Conservation (phyloP, 2,797 vertebrate genomes). For the Chelmon rostratus region DNA sequence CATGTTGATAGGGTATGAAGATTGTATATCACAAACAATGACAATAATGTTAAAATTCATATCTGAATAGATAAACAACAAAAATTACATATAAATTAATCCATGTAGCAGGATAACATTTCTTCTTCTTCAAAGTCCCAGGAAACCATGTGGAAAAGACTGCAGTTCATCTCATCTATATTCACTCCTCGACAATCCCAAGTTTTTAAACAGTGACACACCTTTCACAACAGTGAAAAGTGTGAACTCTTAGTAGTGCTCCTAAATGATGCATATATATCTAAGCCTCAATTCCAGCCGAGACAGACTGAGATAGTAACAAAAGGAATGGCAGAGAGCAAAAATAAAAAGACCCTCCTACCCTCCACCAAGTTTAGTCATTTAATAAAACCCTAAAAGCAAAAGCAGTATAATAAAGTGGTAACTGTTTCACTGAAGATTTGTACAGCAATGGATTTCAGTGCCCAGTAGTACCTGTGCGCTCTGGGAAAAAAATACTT, state of each 20-base stretch:
- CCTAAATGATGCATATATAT: constrained; percentile 77
- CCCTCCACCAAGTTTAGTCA: constrained; percentile 62
- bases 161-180: constrained; percentile 51
- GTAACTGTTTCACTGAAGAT: constrained; percentile 82
- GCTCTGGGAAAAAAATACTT: constrained; percentile 76
- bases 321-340: constrained; percentile 72
- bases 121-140: constrained; percentile 76
- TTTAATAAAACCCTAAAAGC: constrained; percentile 76
- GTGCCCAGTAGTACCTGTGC: constrained; percentile 88
- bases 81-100: constrained; percentile 78
- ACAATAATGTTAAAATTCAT: constrained; percentile 72
- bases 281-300: constrained; percentile 71
- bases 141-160: constrained; percentile 61
- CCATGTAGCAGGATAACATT: constrained; percentile 61
- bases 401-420: constrained; percentile 82
- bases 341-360: constrained; percentile 60
- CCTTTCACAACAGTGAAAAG: constrained; percentile 62
- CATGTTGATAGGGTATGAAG: constrained; percentile 74
- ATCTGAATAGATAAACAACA: constrained; percentile 69
- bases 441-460: constrained; percentile 89
- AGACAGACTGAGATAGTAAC: constrained; percentile 69
- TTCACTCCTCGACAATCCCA: constrained; percentile 47
- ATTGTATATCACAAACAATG: constrained; percentile 76
- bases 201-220: constrained; percentile 56
- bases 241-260: constrained; percentile 73